phyloP scores from a whole-genome alignment of 2,797 vertebrate genomes.

The Pogoniulus pusillus region DNA sequence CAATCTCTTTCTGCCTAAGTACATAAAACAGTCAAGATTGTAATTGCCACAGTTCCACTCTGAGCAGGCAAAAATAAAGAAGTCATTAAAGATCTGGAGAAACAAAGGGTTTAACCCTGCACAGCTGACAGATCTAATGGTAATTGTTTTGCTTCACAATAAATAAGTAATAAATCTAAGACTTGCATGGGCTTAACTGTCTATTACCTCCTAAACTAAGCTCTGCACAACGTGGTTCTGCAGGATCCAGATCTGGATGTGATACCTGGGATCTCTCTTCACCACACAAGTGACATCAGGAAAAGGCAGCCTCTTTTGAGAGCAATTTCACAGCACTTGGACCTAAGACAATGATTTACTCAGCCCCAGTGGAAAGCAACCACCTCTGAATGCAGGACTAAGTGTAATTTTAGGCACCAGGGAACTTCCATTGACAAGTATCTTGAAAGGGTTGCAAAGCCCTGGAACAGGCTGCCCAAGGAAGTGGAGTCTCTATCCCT shows the following conservation, averaged over 20 bases:
- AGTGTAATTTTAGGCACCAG: not conserved
- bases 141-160: not conserved
- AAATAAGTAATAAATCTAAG: not conserved
- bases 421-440: not conserved
- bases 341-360: not conserved
- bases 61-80: not conserved
- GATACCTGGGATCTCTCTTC: not conserved
- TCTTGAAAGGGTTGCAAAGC: not conserved
- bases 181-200: not conserved
- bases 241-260: not conserved
- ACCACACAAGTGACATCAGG: not conserved
- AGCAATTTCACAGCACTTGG: not conserved
- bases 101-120: not conserved
- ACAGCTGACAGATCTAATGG: not conserved
- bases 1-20: not conserved
- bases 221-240: accelerated
- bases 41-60: not conserved
- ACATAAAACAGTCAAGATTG: not conserved
- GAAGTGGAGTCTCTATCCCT: too few species aligned
- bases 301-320: not conserved
- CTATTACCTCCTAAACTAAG: not conserved
- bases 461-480: too few species aligned
- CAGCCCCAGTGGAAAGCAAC: not conserved
- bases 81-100: not conserved
- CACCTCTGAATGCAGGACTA: not conserved